Evolutionary conservation across 2,888 invertebrate genomes (phyloP).

Genomic region (Drosophila hamatofila): DNA sequence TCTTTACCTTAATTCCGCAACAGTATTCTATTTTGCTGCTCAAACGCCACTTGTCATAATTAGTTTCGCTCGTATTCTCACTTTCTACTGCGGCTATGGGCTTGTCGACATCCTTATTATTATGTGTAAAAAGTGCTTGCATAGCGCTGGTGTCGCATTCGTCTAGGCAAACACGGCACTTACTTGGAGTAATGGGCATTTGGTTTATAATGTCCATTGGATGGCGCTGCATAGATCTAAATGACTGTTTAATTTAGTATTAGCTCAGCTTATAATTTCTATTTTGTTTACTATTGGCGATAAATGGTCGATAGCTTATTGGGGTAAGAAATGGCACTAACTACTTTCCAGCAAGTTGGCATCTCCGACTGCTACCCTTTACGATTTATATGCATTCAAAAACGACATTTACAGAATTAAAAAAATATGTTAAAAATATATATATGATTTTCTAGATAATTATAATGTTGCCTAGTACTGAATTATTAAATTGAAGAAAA

Average conservation of each 20-base stretch:
- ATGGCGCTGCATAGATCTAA: background rate
- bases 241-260: background rate
- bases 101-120: background rate
- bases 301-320: constrained; percentile 18
- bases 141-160: constrained; percentile 25
- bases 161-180: constrained; percentile 44
- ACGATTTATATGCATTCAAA: background rate
- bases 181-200: background rate
- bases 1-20: constrained; percentile 71
- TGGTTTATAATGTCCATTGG: constrained; percentile 35
- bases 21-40: constrained; percentile 72
- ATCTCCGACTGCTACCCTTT: background rate
- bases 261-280: constrained; percentile 15
- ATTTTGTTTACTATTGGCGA: constrained; percentile 51
- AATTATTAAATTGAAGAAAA: background rate
- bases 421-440: background rate
- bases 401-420: background rate
- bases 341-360: constrained; percentile 23
- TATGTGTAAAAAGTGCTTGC: constrained; percentile 31
- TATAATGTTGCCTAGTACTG: no score
- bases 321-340: constrained; percentile 1
- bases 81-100: background rate
- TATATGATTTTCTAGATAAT: background rate
- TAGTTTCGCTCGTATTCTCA: background rate
- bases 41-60: constrained; percentile 13